Evolutionary conservation across 2,113 vertebrate species (phyloP), one percentile per base, ranked within the genome.

Genomic region (Myodes glareolus): DNA sequence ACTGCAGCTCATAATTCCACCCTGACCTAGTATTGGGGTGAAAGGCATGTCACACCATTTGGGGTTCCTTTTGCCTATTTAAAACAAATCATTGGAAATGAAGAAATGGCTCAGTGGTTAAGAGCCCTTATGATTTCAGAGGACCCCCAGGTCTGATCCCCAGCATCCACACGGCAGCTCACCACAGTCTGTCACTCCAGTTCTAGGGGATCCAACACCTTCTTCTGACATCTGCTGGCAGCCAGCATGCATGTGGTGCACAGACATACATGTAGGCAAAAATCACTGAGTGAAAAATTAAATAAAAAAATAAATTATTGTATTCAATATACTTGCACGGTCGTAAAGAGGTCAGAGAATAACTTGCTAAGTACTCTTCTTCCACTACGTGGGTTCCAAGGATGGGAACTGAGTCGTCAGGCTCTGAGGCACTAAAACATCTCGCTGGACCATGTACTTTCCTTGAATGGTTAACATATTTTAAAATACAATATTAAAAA

Each of bases 381-480:
- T 67, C 10, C 29, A 47, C 14, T 42, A 33, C 67, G 61, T 47
- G 2, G 39, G 61, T 21, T 39, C 16, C 61, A 65, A 65, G 61
- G 61, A 31, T 33, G 7, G 61, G 47, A 67, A 67, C 27, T 42
- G 63, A 29, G 31, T 86, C 10, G 16, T 47, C 19, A 7, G 29
- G 17, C 16, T 47, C 17, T 3, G 2, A 67, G 63, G 10, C 42
- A 67, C 29, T 86, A 5, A 67, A 33, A 6, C 47, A 55, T 23
- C 52, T 45, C 1, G 13, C 23, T 42, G 1, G 17, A 61, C 14
- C 11, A 63, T 39, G 36, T 52, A 12, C 33, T 55, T 19, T 90
- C 70, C 78, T 58, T 75, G 19, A 94, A 89, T 29, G 8, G 50
- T 39, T 94, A 90, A 81, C 89, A 55, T 78, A 97, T 92, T 95